Percentiles rank a stretch among this genome's conserved stretches.
Conservation (phyloP, 2,113 vertebrate genomes). For the Engystomops pustulosus region DNA sequence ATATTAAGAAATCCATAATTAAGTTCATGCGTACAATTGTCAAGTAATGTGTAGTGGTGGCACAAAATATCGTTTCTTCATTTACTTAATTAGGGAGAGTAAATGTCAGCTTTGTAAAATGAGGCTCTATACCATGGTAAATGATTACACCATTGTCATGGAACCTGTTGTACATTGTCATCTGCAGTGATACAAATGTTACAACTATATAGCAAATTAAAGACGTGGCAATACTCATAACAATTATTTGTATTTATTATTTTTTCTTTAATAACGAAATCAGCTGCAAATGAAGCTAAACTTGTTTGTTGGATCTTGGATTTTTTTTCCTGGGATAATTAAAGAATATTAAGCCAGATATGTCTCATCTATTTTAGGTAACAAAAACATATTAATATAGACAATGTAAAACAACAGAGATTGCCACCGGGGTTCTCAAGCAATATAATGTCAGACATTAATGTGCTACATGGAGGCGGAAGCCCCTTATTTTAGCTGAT, state of each 20-base stretch:
- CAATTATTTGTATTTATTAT: conserved; percentile 60
- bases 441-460: conserved; percentile 53
- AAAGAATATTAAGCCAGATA: conserved; percentile 60
- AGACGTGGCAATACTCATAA: conserved; percentile 58
- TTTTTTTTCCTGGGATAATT: conserved; percentile 55
- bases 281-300: conserved; percentile 57
- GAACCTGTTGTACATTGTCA: conserved; percentile 58
- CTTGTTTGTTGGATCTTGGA: conserved; percentile 48
- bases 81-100: conserved; percentile 61
- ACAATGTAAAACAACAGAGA: conserved; percentile 51
- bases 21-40: conserved; percentile 61
- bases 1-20: conserved; percentile 61
- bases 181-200: conserved; percentile 54
- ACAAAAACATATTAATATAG: conserved; percentile 55
- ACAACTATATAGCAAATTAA: conserved; percentile 60
- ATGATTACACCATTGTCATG: conserved; percentile 58
- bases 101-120: conserved; percentile 60
- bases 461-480: conserved; percentile 15
- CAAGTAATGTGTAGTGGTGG: conserved; percentile 59
- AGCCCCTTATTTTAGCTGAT: conserved; percentile 15
- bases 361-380: conserved; percentile 58
- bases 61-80: conserved; percentile 59
- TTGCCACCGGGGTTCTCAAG: conserved; percentile 49
- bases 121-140: conserved; percentile 59
- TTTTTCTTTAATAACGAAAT: conserved; percentile 59